Percentiles rank a stretch among this genome's conserved stretches.
Evolutionary conservation across 2,888 invertebrate genomes (phyloP).

Genomic region (Ochropacha duplaris): DNA sequence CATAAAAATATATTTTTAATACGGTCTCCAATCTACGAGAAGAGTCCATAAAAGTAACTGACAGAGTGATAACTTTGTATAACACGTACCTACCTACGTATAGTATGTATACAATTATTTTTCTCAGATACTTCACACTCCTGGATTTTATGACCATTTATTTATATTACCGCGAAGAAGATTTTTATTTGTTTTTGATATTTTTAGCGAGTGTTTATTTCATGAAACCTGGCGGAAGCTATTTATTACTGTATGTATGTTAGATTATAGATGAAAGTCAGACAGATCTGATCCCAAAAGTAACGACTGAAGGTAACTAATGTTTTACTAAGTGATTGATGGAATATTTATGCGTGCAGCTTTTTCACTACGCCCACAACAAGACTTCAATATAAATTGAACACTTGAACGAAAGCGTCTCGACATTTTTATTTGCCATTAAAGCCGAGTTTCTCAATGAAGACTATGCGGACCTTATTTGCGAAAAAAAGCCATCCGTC

Average conservation of each 20-base stretch:
- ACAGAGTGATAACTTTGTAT: too few relatives aligned
- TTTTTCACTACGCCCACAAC: neutral
- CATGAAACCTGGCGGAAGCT: slow-evolving; percentile 24
- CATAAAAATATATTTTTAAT: too few relatives aligned
- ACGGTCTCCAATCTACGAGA: too few relatives aligned
- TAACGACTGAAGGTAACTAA: neutral
- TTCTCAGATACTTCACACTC: slow-evolving; percentile 44
- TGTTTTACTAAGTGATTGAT: neutral
- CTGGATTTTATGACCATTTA: slow-evolving; percentile 39
- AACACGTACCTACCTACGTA: too few relatives aligned
- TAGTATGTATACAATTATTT: too few relatives aligned
- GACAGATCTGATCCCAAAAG: slow-evolving; percentile 2
- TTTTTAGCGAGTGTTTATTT: slow-evolving; percentile 31
- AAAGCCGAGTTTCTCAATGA: too few relatives aligned
- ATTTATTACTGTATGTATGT: slow-evolving; percentile 21
- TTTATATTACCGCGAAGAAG: slow-evolving; percentile 21
- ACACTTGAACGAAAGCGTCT: neutral
- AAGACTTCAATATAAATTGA: neutral
- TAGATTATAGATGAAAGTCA: slow-evolving; percentile 16
- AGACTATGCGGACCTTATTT: too few relatives aligned
- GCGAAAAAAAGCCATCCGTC: too few relatives aligned
- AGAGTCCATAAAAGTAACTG: slow-evolving; percentile 6
- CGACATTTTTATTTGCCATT: neutral
- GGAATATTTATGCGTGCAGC: neutral
- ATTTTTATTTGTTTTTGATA: slow-evolving; percentile 19